These are phyloP conservation scores for Speoplatyrhinus poulsoni DNA, from an alignment of 2,113 vertebrate genomes.

Conservation along the genomic window DNA sequence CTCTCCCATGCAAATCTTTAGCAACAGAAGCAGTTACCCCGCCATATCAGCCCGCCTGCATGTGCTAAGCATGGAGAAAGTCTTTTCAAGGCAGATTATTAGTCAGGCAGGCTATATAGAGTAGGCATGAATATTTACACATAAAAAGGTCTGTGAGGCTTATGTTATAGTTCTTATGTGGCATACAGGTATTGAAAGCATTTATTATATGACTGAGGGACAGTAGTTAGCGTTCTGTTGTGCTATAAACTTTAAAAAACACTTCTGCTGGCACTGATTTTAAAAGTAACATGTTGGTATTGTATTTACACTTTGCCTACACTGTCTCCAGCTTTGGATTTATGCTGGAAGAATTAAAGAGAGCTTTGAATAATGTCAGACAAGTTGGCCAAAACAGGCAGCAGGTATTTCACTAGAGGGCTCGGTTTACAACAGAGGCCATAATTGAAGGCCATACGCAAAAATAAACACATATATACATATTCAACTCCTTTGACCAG, in stretches of 20 bases:
- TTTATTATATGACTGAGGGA: neutral
- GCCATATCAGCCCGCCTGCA: neutral
- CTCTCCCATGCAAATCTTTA: slow-evolving; percentile 27
- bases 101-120: no score
- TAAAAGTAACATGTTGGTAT: neutral
- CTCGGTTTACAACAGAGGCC: neutral
- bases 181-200: neutral
- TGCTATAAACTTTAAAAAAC: neutral
- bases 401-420: no score
- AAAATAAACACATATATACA: neutral
- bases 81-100: no score
- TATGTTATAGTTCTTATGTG: neutral
- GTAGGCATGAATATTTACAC: no score
- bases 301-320: neutral
- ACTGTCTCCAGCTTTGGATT: no score
- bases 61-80: no score
- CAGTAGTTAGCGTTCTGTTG: neutral
- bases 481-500: neutral
- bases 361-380: no score
- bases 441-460: slow-evolving; percentile 2
- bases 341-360: no score
- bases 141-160: neutral
- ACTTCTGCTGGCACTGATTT: neutral
- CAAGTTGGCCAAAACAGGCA: no score
- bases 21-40: neutral